Evolutionary conservation across 2,888 invertebrate species (phyloP).

Genomic region (Zygothrica quintamaculata): DNA sequence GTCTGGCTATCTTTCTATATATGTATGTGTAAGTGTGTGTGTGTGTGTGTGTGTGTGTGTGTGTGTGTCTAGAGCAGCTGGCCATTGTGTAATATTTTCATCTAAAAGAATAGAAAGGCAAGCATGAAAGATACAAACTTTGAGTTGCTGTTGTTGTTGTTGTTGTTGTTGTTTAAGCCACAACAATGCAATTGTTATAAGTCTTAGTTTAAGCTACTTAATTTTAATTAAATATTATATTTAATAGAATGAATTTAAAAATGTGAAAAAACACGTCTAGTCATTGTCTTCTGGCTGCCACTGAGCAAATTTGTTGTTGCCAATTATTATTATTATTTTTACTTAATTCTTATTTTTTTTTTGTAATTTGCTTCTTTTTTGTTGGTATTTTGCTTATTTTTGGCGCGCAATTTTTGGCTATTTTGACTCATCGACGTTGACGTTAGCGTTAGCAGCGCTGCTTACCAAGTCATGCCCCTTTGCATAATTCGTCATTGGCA

Average conservation of each 20-base stretch:
- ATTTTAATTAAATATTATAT: too few relatives aligned
- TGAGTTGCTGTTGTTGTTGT: constrained; percentile 8
- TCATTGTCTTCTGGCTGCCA: too few relatives aligned
- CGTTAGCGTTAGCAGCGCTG: constrained; percentile 20
- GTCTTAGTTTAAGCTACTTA: too few relatives aligned
- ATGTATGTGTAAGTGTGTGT: neutral
- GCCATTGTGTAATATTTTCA: constrained; percentile 31
- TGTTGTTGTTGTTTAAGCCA: neutral
- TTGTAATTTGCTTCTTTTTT: too few relatives aligned
- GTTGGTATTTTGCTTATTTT: constrained; percentile 52
- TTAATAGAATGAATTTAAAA: too few relatives aligned
- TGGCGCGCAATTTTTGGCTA: constrained; percentile 58
- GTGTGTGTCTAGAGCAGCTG: constrained; percentile 4
- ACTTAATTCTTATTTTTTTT: constrained; percentile 15
- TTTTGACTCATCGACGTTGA: constrained; percentile 55
- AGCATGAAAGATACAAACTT: constrained; percentile 3
- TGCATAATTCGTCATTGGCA: constrained; percentile 62
- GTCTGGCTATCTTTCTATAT: too few relatives aligned
- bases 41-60: constrained; percentile 9
- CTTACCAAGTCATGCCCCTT: constrained; percentile 51
- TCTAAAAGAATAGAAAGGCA: constrained; percentile 18
- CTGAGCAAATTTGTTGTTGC: constrained; percentile 49
- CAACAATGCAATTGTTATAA: neutral
- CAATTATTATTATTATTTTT: constrained; percentile 17
- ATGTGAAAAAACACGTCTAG: too few relatives aligned